Evolutionary conservation across 1,140 invertebrate genomes (phyloP).

Genomic region (Tetragnatha versicolor): DNA sequence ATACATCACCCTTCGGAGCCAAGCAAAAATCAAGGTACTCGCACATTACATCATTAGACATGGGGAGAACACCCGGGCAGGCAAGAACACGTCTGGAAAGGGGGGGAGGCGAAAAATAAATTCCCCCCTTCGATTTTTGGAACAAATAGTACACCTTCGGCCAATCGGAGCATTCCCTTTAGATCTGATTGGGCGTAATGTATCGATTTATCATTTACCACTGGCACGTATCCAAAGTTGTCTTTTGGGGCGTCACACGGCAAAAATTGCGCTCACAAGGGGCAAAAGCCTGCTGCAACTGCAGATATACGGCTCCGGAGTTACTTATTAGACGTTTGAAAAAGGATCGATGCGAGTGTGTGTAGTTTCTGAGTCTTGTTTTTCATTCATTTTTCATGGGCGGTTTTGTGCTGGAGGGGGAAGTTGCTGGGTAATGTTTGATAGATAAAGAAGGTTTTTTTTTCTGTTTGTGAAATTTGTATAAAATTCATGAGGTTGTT

Average conservation of each 20-base stretch:
- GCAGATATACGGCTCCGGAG: neutral
- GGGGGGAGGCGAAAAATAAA: neutral
- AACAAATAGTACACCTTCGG: constrained; percentile 52
- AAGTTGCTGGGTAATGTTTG: too few relatives aligned
- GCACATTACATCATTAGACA: constrained; percentile 22
- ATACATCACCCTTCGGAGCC: too few relatives aligned
- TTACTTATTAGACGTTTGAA: too few relatives aligned
- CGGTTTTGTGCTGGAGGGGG: too few relatives aligned
- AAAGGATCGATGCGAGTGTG: too few relatives aligned
- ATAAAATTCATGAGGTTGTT: too few relatives aligned
- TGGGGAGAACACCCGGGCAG: neutral
- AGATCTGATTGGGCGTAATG: constrained; percentile 54
- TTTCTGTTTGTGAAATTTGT: too few relatives aligned
- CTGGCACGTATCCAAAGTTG: constrained; percentile 53
- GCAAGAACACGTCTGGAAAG: neutral
- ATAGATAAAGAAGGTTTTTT: too few relatives aligned
- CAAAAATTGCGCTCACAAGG: constrained; percentile 39
- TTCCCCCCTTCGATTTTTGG: constrained; percentile 21
- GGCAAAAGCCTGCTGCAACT: neutral
- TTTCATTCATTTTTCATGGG: too few relatives aligned
- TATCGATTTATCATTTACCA: constrained; percentile 56
- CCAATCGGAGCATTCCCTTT: constrained; percentile 51
- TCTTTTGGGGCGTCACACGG: constrained; percentile 44
- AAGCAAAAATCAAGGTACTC: neutral
- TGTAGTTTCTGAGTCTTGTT: too few relatives aligned